These are phyloP conservation scores for Orbicella faveolata DNA, from an alignment of 64 coral and sea anemone genomes.

Conservation along the genomic window DNA sequence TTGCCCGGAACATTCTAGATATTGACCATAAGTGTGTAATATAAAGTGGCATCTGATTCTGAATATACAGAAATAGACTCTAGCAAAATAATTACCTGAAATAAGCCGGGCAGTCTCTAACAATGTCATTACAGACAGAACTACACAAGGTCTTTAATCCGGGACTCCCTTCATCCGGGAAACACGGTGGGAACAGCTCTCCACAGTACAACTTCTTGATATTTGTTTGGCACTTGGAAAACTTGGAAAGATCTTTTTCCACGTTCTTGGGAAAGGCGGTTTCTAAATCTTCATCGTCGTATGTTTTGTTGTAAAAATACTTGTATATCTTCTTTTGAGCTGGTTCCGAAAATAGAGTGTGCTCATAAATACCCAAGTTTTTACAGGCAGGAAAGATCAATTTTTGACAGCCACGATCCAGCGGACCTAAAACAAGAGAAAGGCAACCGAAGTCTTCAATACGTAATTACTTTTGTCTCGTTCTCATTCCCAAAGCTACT, in stretches of 20 bases:
- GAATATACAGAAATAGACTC: too few species aligned
- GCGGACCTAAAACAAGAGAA: not conserved
- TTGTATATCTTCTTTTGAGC: not conserved
- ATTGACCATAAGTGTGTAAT: too few species aligned
- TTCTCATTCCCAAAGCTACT: too few species aligned
- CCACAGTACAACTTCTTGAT: slow-evolving; percentile 44
- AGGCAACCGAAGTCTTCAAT: not conserved
- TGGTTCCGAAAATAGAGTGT: not conserved
- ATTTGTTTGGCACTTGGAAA: slow-evolving; percentile 33
- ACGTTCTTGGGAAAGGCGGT: not conserved
- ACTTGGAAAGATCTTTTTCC: not conserved
- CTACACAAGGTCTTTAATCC: not conserved
- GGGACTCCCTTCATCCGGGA: slow-evolving; percentile 24
- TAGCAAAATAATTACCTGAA: not conserved
- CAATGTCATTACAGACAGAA: slow-evolving; percentile 18
- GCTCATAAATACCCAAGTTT: not conserved
- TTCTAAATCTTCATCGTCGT: not conserved
- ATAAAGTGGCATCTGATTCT: too few species aligned
- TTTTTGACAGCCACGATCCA: slow-evolving; percentile 41
- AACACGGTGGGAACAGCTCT: slow-evolving; percentile 54
- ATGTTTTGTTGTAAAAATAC: not conserved
- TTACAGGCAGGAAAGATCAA: slow-evolving; percentile 23
- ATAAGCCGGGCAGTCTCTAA: not conserved
- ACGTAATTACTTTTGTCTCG: too few species aligned
- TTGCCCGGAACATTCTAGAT: too few species aligned